These are phyloP conservation scores for Ceratitis capitata DNA, from an alignment of 1,140 invertebrate species.

Conservation along the genomic window DNA sequence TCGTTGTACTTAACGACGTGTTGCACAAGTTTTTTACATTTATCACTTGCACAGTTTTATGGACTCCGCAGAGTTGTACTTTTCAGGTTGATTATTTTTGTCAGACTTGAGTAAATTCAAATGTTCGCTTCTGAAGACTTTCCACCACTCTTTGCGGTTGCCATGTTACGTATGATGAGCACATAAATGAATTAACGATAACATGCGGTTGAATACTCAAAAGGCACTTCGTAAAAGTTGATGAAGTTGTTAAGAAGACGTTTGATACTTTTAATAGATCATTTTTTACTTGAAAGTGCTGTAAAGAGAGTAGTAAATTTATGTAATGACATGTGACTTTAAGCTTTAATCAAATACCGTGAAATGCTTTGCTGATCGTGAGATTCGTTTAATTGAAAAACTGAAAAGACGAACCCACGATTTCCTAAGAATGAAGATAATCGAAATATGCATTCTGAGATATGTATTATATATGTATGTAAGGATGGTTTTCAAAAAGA, in stretches of 20 bases:
- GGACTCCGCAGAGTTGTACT: background rate
- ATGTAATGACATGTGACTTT: background rate
- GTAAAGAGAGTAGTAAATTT: background rate
- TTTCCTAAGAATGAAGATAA: too few relatives aligned
- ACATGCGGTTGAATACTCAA: conserved; percentile 8
- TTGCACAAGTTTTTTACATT: conserved; percentile 11
- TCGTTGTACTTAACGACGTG: conserved; percentile 22
- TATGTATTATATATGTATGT: too few relatives aligned
- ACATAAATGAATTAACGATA: conserved; percentile 6
- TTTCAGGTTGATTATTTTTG: conserved; percentile 28
- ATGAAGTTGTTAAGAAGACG: background rate
- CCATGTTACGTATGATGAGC: background rate
- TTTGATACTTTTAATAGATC: conserved; percentile 1
- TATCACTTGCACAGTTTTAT: conserved; percentile 18
- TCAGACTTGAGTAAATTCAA: conserved; percentile 20
- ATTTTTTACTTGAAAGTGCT: background rate
- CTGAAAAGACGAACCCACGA: too few relatives aligned
- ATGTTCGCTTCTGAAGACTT: background rate
- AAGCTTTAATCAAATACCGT: background rate
- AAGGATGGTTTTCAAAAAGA: too few relatives aligned
- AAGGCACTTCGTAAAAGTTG: background rate
- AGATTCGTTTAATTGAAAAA: too few relatives aligned
- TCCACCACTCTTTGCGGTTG: background rate
- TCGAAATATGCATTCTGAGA: too few relatives aligned
- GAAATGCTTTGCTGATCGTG: too few relatives aligned